Percentiles rank a stretch among this genome's conserved stretches.
phyloP scores from a whole-genome alignment of 1,140 invertebrate genomes.

The Drosophila prosaltans region DNA sequence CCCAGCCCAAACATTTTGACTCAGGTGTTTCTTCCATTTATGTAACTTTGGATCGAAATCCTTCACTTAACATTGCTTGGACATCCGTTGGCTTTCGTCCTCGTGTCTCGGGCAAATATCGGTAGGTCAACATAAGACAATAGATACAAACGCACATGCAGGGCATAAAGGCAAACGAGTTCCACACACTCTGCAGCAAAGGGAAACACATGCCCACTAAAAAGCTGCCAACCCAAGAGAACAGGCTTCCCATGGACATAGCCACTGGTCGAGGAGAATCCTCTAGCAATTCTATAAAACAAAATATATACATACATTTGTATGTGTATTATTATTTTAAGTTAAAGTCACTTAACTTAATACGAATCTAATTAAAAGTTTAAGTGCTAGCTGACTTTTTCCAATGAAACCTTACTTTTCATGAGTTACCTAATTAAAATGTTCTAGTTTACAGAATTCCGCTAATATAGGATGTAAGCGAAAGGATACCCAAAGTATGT shows the following conservation, averaged over 20 bases:
- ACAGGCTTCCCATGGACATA: constrained; percentile 93
- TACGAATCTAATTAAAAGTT: no score
- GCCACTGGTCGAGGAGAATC: constrained; percentile 92
- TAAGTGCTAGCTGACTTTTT: no score
- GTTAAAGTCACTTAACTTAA: no score
- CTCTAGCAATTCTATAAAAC: constrained; percentile 90
- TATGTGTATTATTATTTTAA: no score
- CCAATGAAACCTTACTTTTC: no score
- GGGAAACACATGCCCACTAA: constrained; percentile 92
- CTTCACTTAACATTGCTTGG: constrained; percentile 83
- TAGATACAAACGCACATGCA: constrained; percentile 86
- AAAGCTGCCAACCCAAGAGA: constrained; percentile 95
- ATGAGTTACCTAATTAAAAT: no score
- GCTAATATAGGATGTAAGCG: no score
- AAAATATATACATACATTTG: no score
- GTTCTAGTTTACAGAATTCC: no score
- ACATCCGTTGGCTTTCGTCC: constrained; percentile 86
- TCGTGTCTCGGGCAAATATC: constrained; percentile 88
- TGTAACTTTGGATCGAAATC: constrained; percentile 69
- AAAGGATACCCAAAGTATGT: no score
- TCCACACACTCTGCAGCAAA: constrained; percentile 85
- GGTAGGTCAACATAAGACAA: constrained; percentile 86
- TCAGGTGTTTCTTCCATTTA: no score
- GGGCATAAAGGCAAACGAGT: constrained; percentile 88
- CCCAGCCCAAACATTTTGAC: no score